Conservation (phyloP, 1,140 invertebrate species). For the Drosophila nasuta region DNA sequence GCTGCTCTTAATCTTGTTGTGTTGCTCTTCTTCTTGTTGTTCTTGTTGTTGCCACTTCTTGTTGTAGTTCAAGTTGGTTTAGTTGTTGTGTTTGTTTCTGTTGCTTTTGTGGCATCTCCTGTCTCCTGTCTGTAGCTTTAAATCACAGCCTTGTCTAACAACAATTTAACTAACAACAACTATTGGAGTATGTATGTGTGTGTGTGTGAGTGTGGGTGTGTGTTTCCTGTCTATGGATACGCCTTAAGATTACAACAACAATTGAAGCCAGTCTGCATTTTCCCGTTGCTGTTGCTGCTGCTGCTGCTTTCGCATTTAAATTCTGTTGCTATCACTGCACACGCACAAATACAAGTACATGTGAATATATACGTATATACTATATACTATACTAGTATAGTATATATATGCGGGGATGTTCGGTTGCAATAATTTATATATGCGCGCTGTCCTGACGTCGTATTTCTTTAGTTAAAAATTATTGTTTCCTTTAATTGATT, state of each 20-base stretch:
- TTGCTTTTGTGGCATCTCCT: slow-evolving; percentile 12
- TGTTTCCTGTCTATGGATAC: slow-evolving; percentile 9
- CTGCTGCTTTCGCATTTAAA: slow-evolving; percentile 53
- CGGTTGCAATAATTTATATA: slow-evolving; percentile 52
- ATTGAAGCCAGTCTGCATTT: slow-evolving; percentile 22
- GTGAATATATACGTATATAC: slow-evolving; percentile 5
- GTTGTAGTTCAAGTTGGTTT: slow-evolving; percentile 28
- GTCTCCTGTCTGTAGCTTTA: neutral
- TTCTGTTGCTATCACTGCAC: slow-evolving; percentile 71
- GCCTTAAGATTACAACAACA: slow-evolving; percentile 27
- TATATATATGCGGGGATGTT: too few species aligned
- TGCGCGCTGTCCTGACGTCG: slow-evolving; percentile 9
- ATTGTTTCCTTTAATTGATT: slow-evolving; percentile 82
- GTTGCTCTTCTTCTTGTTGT: neutral
- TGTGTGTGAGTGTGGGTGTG: neutral
- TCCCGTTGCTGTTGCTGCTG: slow-evolving; percentile 8
- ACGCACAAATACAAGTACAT: neutral
- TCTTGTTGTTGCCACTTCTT: slow-evolving; percentile 17
- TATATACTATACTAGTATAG: too few species aligned
- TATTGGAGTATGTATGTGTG: slow-evolving; percentile 1
- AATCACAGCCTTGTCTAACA: slow-evolving; percentile 36
- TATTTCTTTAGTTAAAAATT: slow-evolving; percentile 58
- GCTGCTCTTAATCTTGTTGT: slow-evolving; percentile 11
- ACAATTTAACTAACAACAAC: slow-evolving; percentile 35
- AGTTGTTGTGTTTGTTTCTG: slow-evolving; percentile 19